Evolutionary conservation across 2,888 invertebrate species (phyloP).

Genomic region (Rhagium mordax): DNA sequence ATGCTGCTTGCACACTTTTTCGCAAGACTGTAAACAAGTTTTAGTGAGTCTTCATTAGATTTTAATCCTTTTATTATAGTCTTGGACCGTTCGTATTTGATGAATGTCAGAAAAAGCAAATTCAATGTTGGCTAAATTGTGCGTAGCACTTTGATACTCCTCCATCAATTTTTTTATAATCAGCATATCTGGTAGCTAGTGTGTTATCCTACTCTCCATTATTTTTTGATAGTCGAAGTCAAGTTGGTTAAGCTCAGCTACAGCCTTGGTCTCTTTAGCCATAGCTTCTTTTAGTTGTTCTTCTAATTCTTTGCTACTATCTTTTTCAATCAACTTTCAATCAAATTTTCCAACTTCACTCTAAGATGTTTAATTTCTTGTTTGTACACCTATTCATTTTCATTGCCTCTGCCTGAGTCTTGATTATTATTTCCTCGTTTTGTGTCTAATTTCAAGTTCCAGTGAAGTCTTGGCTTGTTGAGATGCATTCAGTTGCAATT

Average conservation of each 20-base stretch:
- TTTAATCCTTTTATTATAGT: constrained; percentile 81
- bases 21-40: constrained; percentile 80
- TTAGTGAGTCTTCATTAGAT: constrained; percentile 82
- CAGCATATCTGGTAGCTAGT: constrained; percentile 72
- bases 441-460: constrained; percentile 64
- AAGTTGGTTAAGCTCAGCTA: constrained; percentile 43
- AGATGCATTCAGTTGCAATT: constrained; percentile 63
- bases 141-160: constrained; percentile 75
- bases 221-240: constrained; percentile 63
- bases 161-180: constrained; percentile 72
- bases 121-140: constrained; percentile 77
- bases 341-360: constrained; percentile 69
- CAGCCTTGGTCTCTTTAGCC: constrained; percentile 52
- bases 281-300: constrained; percentile 58
- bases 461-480: constrained; percentile 64
- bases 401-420: constrained; percentile 63
- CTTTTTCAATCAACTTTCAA: constrained; percentile 66
- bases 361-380: constrained; percentile 64
- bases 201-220: constrained; percentile 75
- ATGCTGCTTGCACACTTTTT: constrained; percentile 81
- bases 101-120: constrained; percentile 79
- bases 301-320: constrained; percentile 63
- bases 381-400: constrained; percentile 60
- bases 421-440: constrained; percentile 65
- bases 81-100: constrained; percentile 78